These are phyloP conservation scores for Gadopsis bispinosus DNA, from an alignment of 2,797 vertebrate species.

Conservation along the genomic window DNA sequence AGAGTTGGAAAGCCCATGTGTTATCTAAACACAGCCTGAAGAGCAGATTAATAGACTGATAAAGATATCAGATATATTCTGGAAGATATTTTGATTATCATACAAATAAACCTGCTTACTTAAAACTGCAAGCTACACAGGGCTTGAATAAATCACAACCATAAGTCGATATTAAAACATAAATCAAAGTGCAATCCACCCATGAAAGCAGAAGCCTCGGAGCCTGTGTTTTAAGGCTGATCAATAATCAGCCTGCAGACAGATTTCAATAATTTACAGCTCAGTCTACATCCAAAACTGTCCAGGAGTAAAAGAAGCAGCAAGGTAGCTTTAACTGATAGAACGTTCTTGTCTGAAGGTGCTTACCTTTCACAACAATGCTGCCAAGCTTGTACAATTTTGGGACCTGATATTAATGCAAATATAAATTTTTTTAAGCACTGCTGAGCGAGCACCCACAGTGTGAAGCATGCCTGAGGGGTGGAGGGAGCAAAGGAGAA, in stretches of 20 bases:
- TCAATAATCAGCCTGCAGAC: conserved; percentile 81
- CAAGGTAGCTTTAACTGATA: conserved; percentile 22
- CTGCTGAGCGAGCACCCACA: conserved; percentile 9
- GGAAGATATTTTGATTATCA: conserved; percentile 34
- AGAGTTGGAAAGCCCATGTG: neutral
- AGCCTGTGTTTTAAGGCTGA: conserved; percentile 62
- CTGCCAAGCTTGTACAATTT: conserved; percentile 38
- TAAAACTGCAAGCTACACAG: conserved; percentile 37
- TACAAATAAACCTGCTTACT: conserved; percentile 30
- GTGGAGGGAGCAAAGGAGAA: conserved; percentile 23
- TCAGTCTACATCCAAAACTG: conserved; percentile 56
- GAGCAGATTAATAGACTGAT: conserved; percentile 58
- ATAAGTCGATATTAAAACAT: conserved; percentile 61
- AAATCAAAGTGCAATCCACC: conserved; percentile 68
- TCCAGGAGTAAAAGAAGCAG: conserved; percentile 33
- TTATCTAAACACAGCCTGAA: conserved; percentile 24
- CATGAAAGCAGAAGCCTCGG: conserved; percentile 58
- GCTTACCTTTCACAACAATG: conserved; percentile 24
- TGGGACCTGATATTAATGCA: conserved; percentile 28
- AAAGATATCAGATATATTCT: conserved; percentile 4
- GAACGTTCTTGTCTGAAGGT: conserved; percentile 3
- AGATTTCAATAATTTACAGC: conserved; percentile 81
- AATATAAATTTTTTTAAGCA: conserved; percentile 49
- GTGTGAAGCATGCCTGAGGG: neutral
- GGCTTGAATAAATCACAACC: conserved; percentile 53